These are phyloP conservation scores for Albula glossodonta DNA, from an alignment of 2,113 vertebrate genomes.

Conservation along the genomic window DNA sequence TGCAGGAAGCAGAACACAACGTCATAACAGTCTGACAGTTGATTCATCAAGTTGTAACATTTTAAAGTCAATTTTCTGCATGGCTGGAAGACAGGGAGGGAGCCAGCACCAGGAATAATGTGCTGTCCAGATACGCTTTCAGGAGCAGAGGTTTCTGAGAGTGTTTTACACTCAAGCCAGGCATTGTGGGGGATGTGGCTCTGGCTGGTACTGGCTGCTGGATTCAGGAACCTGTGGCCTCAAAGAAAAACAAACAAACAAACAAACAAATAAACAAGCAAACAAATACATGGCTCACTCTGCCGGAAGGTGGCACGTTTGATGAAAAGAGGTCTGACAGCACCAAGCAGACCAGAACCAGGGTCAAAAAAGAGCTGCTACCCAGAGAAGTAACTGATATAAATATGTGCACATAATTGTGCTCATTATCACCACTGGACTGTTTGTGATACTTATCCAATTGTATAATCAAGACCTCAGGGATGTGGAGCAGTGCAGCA, in stretches of 20 bases:
- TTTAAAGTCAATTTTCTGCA: conserved; percentile 17
- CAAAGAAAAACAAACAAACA: neutral
- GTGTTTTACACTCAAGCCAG: neutral
- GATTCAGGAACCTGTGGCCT: neutral
- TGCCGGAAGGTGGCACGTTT: neutral
- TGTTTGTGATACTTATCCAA: neutral
- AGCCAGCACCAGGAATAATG: conserved; percentile 15
- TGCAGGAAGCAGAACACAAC: neutral
- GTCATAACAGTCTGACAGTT: neutral
- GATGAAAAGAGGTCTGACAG: neutral
- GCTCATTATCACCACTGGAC: conserved; percentile 15
- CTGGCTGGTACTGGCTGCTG: neutral
- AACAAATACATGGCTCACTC: neutral
- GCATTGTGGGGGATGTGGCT: neutral
- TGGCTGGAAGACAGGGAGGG: conserved; percentile 2
- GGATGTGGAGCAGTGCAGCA: neutral
- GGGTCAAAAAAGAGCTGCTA: neutral
- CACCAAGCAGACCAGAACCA: neutral
- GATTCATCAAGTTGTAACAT: neutral
- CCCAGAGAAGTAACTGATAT: neutral
- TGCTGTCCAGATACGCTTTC: neutral
- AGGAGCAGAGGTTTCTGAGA: too few species aligned
- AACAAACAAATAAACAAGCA: neutral
- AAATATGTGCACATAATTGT: neutral
- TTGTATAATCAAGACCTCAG: neutral